phyloP scores from a whole-genome alignment of 2,797 vertebrate genomes.

The Hemibagrus guttatus region DNA sequence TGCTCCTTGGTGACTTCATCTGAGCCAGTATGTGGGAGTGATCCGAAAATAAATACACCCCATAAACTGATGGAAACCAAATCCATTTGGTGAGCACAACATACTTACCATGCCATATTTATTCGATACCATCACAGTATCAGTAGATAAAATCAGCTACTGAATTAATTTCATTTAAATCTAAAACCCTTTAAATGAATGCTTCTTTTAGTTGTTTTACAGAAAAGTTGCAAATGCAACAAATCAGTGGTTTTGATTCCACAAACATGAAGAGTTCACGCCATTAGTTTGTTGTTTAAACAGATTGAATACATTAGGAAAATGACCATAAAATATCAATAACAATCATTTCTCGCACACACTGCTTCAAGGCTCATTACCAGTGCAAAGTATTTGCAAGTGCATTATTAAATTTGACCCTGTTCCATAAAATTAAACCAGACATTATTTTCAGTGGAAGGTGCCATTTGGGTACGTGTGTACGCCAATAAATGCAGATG shows the following conservation, averaged over 20 bases:
- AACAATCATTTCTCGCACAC: slow-evolving; percentile 47
- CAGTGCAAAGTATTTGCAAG: slow-evolving; percentile 44
- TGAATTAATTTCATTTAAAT: background rate
- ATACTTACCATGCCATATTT: slow-evolving; percentile 33
- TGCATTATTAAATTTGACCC: slow-evolving; percentile 53
- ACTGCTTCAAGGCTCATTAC: slow-evolving; percentile 50
- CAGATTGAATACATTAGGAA: slow-evolving; percentile 49
- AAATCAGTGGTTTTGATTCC: slow-evolving; percentile 35
- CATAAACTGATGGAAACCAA: slow-evolving; percentile 59
- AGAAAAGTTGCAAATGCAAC: slow-evolving; percentile 12
- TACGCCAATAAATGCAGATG: background rate
- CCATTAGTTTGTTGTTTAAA: slow-evolving; percentile 46
- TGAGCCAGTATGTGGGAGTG: slow-evolving; percentile 28
- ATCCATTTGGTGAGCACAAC: slow-evolving; percentile 18
- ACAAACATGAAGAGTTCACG: slow-evolving; percentile 36
- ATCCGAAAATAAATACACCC: slow-evolving; percentile 54
- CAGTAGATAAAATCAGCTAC: slow-evolving; percentile 3
- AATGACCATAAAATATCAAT: slow-evolving; percentile 51
- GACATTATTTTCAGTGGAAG: slow-evolving; percentile 3
- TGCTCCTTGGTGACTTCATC: slow-evolving; percentile 22
- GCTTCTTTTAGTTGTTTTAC: background rate
- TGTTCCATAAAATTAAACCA: slow-evolving; percentile 41
- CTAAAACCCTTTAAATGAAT: background rate
- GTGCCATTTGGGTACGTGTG: background rate
- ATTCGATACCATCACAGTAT: slow-evolving; percentile 19